phyloP scores from a whole-genome alignment of 92 coral and sea anemone genomes.

The Heliopora coerulea region DNA sequence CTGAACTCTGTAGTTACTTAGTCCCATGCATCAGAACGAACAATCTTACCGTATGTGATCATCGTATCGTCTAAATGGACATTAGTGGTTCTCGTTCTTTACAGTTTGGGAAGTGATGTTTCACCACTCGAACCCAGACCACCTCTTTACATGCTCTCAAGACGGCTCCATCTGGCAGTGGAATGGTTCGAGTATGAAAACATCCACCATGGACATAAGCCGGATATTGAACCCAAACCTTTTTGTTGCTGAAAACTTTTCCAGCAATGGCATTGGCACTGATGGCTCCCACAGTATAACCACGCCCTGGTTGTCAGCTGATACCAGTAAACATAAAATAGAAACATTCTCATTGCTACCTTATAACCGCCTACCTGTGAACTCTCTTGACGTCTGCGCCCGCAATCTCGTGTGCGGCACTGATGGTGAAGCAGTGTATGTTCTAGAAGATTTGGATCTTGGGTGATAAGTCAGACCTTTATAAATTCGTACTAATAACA shows the following conservation, averaged over 20 bases:
- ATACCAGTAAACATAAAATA: constrained; percentile 92
- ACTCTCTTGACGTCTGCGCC: constrained; percentile 86
- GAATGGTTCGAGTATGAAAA: constrained; percentile 92
- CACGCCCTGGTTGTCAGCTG: constrained; percentile 98
- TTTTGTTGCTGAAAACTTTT: background rate
- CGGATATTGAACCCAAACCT: constrained; percentile 25
- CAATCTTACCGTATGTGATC: too few species aligned
- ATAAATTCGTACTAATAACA: too few species aligned
- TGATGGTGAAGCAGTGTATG: constrained; percentile 96
- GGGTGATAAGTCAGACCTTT: background rate
- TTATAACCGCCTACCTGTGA: constrained; percentile 84
- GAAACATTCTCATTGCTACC: constrained; percentile 92
- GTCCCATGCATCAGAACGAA: too few species aligned
- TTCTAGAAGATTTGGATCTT: constrained; percentile 68
- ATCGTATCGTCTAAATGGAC: too few species aligned
- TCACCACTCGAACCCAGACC: constrained; percentile 88
- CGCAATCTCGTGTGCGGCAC: constrained; percentile 88
- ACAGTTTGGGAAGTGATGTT: constrained; percentile 97
- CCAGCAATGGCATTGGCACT: constrained; percentile 54
- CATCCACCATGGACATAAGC: constrained; percentile 27
- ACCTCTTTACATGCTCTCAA: constrained; percentile 92
- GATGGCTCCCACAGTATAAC: constrained; percentile 53
- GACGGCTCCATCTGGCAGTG: constrained; percentile 99
- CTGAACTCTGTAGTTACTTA: too few species aligned
- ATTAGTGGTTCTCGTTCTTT: too few species aligned